phyloP scores from a whole-genome alignment of 2,888 invertebrate species.

The Crossocerus cetratus region DNA sequence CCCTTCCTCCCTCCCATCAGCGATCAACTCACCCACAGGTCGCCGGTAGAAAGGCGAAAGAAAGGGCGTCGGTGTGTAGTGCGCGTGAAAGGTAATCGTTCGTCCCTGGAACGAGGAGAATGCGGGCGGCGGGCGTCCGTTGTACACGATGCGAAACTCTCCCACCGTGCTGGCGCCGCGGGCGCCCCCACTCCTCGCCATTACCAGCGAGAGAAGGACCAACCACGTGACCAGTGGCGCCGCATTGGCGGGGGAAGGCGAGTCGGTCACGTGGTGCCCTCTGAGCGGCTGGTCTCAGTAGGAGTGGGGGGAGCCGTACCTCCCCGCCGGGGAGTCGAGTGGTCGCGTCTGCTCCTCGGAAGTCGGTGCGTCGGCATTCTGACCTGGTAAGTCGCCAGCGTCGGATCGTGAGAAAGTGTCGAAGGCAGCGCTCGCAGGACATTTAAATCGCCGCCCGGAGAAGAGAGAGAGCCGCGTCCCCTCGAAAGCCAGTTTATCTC shows the following conservation, averaged over 20 bases:
- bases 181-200: too few species aligned
- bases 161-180: slow-evolving; percentile 53
- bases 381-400: slow-evolving; percentile 76
- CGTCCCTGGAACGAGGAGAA: slow-evolving; percentile 22
- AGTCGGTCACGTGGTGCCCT: slow-evolving; percentile 50
- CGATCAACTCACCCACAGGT: too few species aligned
- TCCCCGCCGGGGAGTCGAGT: slow-evolving; percentile 44
- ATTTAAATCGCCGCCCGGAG: slow-evolving; percentile 53
- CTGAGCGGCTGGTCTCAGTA: slow-evolving; percentile 55
- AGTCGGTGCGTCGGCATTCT: slow-evolving; percentile 70
- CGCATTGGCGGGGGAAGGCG: slow-evolving; percentile 48
- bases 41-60: not conserved
- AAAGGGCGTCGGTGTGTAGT: too few species aligned
- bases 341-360: slow-evolving; percentile 30
- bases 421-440: slow-evolving; percentile 46
- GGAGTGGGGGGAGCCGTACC: slow-evolving; percentile 47
- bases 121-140: slow-evolving; percentile 33
- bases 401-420: slow-evolving; percentile 67
- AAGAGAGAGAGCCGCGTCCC: slow-evolving; percentile 18
- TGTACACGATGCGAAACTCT: slow-evolving; percentile 72
- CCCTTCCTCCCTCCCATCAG: too few species aligned
- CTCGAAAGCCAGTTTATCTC: slow-evolving; percentile 13
- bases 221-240: not conserved
- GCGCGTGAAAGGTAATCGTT: not conserved
- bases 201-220: too few species aligned